phyloP scores from a whole-genome alignment of 64 coral and sea anemone genomes.

The Dendrophyllia cribrosa region DNA sequence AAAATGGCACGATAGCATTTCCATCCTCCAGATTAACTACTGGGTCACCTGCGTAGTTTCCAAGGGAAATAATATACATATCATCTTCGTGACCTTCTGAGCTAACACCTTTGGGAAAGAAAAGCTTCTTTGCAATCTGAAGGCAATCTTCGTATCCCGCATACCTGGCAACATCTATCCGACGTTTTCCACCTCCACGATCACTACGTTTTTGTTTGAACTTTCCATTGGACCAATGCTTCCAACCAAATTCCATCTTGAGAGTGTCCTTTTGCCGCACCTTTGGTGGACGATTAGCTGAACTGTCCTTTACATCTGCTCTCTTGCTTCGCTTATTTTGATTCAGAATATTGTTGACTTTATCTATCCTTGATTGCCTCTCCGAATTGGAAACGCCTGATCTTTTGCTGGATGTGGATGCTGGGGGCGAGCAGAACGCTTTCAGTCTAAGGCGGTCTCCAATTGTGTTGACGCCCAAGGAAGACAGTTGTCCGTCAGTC shows the following conservation, averaged over 20 bases:
- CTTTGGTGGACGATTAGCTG: background rate
- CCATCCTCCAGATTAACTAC: background rate
- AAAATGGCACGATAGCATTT: background rate
- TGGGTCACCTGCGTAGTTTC: background rate
- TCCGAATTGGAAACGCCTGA: background rate
- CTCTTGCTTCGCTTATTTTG: background rate
- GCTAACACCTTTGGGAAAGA: background rate
- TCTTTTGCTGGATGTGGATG: background rate
- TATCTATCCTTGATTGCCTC: background rate
- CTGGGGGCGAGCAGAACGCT: background rate
- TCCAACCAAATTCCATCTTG: constrained; percentile 54
- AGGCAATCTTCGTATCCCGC: background rate
- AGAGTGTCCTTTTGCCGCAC: constrained; percentile 3
- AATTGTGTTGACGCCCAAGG: background rate
- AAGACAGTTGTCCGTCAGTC: background rate
- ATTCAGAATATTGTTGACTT: background rate
- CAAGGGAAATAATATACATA: background rate
- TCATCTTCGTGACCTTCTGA: background rate
- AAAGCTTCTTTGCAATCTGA: background rate
- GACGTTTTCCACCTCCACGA: constrained; percentile 23
- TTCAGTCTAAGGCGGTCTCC: background rate
- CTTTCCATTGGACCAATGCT: constrained; percentile 1
- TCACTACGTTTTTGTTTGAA: constrained; percentile 10
- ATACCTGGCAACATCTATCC: background rate
- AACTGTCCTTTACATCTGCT: background rate